Conservation (phyloP, 2,888 invertebrate species). For the Doris montereyensis region DNA sequence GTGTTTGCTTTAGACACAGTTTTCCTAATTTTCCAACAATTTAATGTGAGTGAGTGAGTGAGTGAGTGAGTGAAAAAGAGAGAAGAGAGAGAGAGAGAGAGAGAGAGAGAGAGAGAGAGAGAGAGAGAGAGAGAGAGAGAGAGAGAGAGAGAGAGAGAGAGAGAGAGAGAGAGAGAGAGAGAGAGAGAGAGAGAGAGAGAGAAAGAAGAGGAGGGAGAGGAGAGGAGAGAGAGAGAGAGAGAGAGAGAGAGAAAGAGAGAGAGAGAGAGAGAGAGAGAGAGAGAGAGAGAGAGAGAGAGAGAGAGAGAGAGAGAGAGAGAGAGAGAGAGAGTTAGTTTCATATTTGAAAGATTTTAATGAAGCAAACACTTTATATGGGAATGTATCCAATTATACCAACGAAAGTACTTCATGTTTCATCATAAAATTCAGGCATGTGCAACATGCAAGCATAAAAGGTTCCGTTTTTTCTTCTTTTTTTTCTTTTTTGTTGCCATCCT, state of each 20-base stretch:
- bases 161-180: not conserved
- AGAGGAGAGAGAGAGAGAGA: constrained; percentile 5
- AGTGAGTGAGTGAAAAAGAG: not conserved
- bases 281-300: constrained; percentile 17
- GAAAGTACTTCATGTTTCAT: too few species aligned
- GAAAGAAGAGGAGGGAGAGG: constrained; percentile 1
- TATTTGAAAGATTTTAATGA: too few species aligned
- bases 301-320: constrained; percentile 31
- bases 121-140: constrained; percentile 10
- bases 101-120: not conserved
- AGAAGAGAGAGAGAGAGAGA: not conserved
- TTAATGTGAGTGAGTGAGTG: too few species aligned
- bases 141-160: not conserved
- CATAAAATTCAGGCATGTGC: too few species aligned
- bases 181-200: not conserved
- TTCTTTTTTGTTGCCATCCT: too few species aligned
- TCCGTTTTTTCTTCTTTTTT: too few species aligned
- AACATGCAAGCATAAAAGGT: too few species aligned
- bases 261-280: constrained; percentile 10
- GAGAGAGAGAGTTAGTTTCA: constrained; percentile 2
- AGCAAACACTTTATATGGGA: too few species aligned
- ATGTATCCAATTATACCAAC: too few species aligned
- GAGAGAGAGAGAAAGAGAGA: constrained; percentile 15
- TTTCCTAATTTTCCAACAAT: too few species aligned
- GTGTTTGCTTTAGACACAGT: too few species aligned